Evolutionary conservation across 1,140 invertebrate species (phyloP).

Genomic region (Ceratitis capitata): DNA sequence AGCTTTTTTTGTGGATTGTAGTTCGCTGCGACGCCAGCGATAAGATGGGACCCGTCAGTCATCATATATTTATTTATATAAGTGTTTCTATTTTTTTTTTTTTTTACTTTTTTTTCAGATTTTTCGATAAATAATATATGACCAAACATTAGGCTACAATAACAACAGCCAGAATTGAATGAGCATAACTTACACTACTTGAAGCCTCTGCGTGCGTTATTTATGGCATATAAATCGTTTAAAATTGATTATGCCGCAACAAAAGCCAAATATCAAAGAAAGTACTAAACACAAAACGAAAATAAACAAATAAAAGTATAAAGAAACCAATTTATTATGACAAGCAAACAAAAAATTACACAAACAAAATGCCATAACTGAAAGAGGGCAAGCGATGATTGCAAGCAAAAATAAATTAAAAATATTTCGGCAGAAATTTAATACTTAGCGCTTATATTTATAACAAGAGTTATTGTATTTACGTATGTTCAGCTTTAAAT

Average conservation of each 20-base stretch:
- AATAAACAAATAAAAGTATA: not conserved
- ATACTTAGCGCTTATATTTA: not conserved
- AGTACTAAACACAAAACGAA: not conserved
- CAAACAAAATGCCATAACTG: not conserved
- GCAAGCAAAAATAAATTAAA: too few relatives aligned
- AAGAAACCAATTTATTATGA: not conserved
- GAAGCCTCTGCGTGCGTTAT: not conserved
- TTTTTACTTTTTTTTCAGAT: not conserved
- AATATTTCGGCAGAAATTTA: not conserved
- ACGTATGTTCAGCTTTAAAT: not conserved
- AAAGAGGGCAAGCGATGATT: not conserved
- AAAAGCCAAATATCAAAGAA: not conserved
- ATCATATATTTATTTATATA: not conserved
- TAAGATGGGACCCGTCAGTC: not conserved
- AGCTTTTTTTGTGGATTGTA: too few relatives aligned
- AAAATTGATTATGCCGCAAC: not conserved
- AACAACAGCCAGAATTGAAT: not conserved
- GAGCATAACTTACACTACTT: not conserved
- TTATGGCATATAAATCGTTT: conserved; percentile 7
- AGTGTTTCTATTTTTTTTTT: not conserved
- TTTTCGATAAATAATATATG: not conserved
- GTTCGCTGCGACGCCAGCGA: not conserved
- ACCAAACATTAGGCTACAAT: not conserved
- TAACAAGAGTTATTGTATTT: not conserved
- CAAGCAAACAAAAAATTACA: not conserved